Percentiles rank a stretch among this genome's conserved stretches.
These are phyloP conservation scores for Struthidea cinerea DNA, from an alignment of 2,113 vertebrate species.

Conservation along the genomic window DNA sequence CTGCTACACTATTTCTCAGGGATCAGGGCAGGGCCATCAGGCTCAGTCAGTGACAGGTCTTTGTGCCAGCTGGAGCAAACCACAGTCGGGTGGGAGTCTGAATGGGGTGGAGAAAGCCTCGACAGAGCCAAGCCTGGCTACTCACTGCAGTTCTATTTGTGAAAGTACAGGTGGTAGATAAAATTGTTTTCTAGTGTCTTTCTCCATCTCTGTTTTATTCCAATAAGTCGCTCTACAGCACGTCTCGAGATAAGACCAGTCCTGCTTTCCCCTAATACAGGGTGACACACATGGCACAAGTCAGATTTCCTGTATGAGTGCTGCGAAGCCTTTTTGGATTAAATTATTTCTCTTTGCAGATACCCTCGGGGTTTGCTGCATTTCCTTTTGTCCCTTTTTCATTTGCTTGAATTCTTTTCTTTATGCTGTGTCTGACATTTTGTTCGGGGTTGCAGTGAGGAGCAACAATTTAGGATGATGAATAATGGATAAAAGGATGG, in stretches of 20 bases:
- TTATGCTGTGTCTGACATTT: not conserved
- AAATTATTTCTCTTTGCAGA: not conserved
- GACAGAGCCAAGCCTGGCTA: not conserved
- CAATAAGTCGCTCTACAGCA: fast-evolving
- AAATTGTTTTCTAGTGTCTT: not conserved
- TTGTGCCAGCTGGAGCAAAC: not conserved
- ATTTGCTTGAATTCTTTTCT: constrained; percentile 32
- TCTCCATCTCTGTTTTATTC: not conserved
- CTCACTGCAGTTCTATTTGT: not conserved
- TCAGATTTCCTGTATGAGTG: not conserved
- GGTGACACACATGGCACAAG: not conserved
- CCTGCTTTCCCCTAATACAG: not conserved
- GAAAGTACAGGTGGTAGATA: not conserved
- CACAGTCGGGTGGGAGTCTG: not conserved
- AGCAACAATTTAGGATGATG: constrained; percentile 46
- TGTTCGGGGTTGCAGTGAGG: constrained; percentile 8
- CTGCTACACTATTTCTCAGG: not conserved
- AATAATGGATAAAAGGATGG: constrained; percentile 49
- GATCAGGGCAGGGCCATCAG: not conserved
- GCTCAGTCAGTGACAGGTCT: not conserved
- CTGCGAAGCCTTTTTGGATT: not conserved
- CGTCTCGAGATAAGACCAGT: fast-evolving
- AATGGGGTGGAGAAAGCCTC: not conserved
- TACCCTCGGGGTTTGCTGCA: not conserved
- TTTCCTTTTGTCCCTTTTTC: constrained; percentile 5